Conservation (phyloP, 2,888 invertebrate species). For the Parthenolecanium corni region DNA sequence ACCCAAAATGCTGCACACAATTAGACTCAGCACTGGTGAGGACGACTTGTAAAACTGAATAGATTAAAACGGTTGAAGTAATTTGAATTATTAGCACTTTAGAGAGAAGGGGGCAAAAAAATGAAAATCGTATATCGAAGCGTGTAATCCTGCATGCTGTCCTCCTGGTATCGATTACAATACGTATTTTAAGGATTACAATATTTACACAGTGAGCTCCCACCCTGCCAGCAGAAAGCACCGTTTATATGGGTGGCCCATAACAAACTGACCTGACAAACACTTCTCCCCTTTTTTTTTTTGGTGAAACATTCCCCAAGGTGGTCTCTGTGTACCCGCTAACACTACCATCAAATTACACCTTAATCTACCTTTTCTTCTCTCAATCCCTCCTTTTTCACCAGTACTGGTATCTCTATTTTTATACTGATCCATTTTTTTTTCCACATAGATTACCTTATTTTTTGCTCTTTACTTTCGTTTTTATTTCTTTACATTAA, state of each 20-base stretch:
- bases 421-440: background rate
- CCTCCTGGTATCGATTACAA: slow-evolving; percentile 22
- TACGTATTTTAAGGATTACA: slow-evolving; percentile 25
- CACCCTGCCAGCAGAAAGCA: background rate
- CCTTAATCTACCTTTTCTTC: slow-evolving; percentile 21
- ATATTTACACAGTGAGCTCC: slow-evolving; percentile 25
- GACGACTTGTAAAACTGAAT: slow-evolving; percentile 28
- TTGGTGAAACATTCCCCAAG: slow-evolving; percentile 21
- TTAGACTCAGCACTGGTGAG: slow-evolving; percentile 4
- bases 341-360: slow-evolving; percentile 23
- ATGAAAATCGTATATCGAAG: slow-evolving; percentile 2
- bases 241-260: slow-evolving; percentile 26
- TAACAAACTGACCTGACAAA: slow-evolving; percentile 26
- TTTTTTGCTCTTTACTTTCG: background rate
- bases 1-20: slow-evolving; percentile 15
- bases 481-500: background rate
- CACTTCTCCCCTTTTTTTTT: slow-evolving; percentile 25
- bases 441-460: background rate
- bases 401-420: background rate
- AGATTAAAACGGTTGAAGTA: slow-evolving; percentile 29
- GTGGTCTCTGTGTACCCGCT: slow-evolving; percentile 16
- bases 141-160: slow-evolving; percentile 7
- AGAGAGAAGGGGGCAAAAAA: background rate
- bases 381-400: background rate
- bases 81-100: slow-evolving; percentile 28